phyloP scores from a whole-genome alignment of 1,140 invertebrate genomes.

The Pygmarrhopalites habei region DNA sequence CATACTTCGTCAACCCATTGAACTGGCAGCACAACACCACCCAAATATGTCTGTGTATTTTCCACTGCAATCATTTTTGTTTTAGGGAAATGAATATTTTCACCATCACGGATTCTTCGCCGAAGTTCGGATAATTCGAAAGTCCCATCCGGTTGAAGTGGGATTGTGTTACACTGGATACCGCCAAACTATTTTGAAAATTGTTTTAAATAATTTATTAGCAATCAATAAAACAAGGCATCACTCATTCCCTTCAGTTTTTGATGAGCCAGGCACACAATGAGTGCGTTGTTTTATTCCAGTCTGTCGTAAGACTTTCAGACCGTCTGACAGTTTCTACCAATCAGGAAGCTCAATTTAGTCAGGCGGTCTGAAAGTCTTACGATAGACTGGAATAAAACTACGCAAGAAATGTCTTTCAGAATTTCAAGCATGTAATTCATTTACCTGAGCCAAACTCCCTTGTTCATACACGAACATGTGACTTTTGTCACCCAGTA shows the following conservation, averaged over 20 bases:
- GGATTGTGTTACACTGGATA: constrained; percentile 61
- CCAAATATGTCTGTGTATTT: constrained; percentile 85
- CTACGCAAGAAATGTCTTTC: too few species aligned
- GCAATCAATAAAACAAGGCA: too few species aligned
- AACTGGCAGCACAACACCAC: constrained; percentile 72
- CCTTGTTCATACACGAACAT: constrained; percentile 82
- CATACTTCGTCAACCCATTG: constrained; percentile 65
- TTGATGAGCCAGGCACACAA: too few species aligned
- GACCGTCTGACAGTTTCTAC: too few species aligned
- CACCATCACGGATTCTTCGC: constrained; percentile 54
- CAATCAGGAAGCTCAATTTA: too few species aligned
- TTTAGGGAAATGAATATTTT: constrained; percentile 63
- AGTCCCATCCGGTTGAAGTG: constrained; percentile 75
- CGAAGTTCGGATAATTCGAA: constrained; percentile 67
- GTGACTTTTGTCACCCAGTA: constrained; percentile 75
- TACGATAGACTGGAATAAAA: too few species aligned
- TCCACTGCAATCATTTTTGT: constrained; percentile 77
- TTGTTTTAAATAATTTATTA: too few species aligned
- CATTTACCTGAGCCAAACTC: constrained; percentile 50
- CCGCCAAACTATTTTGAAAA: constrained; percentile 80
- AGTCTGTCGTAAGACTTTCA: too few species aligned
- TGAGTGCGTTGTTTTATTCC: too few species aligned
- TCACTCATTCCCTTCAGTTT: too few species aligned
- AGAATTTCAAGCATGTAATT: too few species aligned
- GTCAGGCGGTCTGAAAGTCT: too few species aligned